Base-by-base conservation (phyloP, 2,888 invertebrate species). In the Diaprepes abbreviatus region DNA sequence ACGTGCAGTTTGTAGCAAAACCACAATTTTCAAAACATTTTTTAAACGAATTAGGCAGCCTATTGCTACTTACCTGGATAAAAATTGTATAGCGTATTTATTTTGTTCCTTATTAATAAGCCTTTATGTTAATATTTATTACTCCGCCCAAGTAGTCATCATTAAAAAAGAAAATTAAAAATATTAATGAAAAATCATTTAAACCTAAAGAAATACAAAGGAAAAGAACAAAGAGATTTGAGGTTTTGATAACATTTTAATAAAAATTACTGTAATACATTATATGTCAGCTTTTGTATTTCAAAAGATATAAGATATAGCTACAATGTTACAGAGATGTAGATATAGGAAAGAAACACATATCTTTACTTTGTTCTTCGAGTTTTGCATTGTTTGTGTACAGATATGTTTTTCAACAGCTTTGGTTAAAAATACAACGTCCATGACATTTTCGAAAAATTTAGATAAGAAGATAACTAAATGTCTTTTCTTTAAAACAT, bases 201-300 rank as follows among this genome's bases (percentile, higher is more conserved):
- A 55, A 36, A 36, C 19, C 6, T 19, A 35, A 17, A 55, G 36
- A 55, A 35, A 36, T 12, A 21, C 35, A 43, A 33, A 16, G 12
- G 48, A 52, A 66, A 50, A 73, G 73, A 74, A 74, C 71, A 73
- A 75, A 69, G 72, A 73, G 71, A 74, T 75, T 65, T 62, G 35
- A 68, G 59, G 40, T 66, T 50, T 50, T 60, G 74, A 75, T 75
- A 74, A 71, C 63, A 73, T 65, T 72, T 69, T 72, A 69, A 70
- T 74, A 74, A 75, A 74, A 75, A 73, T 72, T 68, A 70, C 64
- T 40, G 70, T 60, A 73, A 74, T 74, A 73, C 69, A 73, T 76
- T 74, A 66, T 74, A 62, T 73, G 74, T 76, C 76, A 76, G 73
- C 70, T 74, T 74, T 73, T 68, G 69, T 73, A 68, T 73, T 74